Evolutionary conservation across 2,797 vertebrate species (phyloP), one percentile per base, ranked within the genome.

Genomic region (Catostomus latipinnis): DNA sequence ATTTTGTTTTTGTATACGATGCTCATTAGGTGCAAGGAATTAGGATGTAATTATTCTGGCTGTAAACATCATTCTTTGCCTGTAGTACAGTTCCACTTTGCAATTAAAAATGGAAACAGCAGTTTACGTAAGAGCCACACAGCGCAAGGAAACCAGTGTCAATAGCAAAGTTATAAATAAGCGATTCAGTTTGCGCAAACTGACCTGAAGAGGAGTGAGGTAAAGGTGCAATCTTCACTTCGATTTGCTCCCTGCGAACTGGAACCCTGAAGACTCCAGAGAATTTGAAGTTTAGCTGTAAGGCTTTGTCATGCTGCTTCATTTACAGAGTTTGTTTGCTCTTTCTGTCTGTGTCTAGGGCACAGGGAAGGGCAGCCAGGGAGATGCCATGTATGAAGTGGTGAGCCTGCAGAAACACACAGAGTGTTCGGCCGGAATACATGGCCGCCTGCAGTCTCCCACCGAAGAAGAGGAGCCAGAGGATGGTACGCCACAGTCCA

Each of bases 381-480:
- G 94, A 61, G 98, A 98, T 74, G 92, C 94, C 5, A 96, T 99
- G 86, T 98, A 96, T 84, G 98, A 98, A 88, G 97, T 99, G 87
- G 93, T 96, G 86, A 98, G 95, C 87, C 94, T 99, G 56, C 96
- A 96, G 86, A 94, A 96, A 84, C 94, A 96, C 81, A 95, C 95
- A 11, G 96, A 97, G 85, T 94, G 91, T 88, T 93, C 91, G 79
- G 87, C 87, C 0, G 93, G 93, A 89, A 92, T 86, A 84, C 92
- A 89, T 83, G 93, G 88, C 88, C 92, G 84, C 52, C 91, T 90
- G 62, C 0, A 91, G 73, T 95, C 95, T 11, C 94, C 95, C 12
- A 93, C 95, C 68, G 97, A 99, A 81, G 97, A 98, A 86, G 97
- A 98, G 81, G 96, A 95, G 83, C 93, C 92, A 72, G 96, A 97